These are phyloP conservation scores for Thunnus albacares DNA, from an alignment of 2,797 vertebrate genomes.

Conservation along the genomic window DNA sequence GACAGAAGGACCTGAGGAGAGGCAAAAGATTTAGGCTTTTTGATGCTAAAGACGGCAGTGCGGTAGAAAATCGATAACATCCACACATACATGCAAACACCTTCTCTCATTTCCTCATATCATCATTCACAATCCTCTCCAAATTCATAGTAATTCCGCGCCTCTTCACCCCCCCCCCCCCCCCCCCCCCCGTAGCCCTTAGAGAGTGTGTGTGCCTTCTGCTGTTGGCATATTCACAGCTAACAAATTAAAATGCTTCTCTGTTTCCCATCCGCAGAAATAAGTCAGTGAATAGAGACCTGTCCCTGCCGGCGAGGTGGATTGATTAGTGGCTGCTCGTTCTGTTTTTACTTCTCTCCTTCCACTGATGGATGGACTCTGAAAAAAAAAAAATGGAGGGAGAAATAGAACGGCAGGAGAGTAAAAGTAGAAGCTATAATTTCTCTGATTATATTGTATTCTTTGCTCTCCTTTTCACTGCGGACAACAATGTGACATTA, in stretches of 20 bases:
- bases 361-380: constrained; percentile 55
- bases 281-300: constrained; percentile 52
- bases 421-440: constrained; percentile 21
- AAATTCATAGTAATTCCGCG: constrained; percentile 41
- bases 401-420: not conserved
- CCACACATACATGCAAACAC: constrained; percentile 16
- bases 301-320: constrained; percentile 52
- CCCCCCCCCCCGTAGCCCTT: constrained; percentile 6
- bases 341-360: constrained; percentile 53
- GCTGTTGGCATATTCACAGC: constrained; percentile 59
- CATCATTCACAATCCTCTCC: constrained; percentile 33
- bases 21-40: not conserved
- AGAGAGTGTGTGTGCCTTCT: constrained; percentile 42
- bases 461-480: not conserved
- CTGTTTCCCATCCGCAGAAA: constrained; percentile 39
- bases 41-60: constrained; percentile 14
- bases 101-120: constrained; percentile 29
- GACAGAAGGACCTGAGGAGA: not conserved
- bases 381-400: constrained; percentile 10
- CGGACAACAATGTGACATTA: not conserved
- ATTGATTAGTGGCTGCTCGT: constrained; percentile 58
- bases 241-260: constrained; percentile 66
- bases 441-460: constrained; percentile 18
- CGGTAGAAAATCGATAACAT: constrained; percentile 5
- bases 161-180: constrained; percentile 22